Percentiles rank a stretch among this genome's conserved stretches.
Evolutionary conservation across 2,888 invertebrate genomes (phyloP).

Genomic region (Epiblema foenella): DNA sequence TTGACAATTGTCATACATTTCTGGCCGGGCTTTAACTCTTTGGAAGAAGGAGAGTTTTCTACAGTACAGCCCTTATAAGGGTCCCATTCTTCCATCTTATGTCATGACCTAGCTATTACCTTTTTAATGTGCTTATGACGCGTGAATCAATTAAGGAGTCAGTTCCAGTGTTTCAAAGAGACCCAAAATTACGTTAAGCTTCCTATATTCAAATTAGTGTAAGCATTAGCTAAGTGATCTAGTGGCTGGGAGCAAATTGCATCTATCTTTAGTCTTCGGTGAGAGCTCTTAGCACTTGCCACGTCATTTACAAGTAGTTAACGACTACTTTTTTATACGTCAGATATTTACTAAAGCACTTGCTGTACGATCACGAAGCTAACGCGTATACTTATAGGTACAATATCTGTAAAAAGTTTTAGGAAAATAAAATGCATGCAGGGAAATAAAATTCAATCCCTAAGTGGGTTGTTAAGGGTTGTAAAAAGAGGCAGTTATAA

Average conservation of each 20-base stretch:
- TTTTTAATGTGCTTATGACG: neutral
- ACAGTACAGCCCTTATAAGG: too few species aligned
- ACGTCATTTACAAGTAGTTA: constrained; percentile 1
- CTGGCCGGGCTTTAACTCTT: too few species aligned
- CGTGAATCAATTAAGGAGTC: neutral
- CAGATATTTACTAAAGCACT: neutral
- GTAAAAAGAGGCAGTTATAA: too few species aligned
- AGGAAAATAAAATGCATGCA: neutral
- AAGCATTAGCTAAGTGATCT: constrained; percentile 42
- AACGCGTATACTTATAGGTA: neutral
- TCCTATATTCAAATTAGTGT: constrained; percentile 37
- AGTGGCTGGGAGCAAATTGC: constrained; percentile 42
- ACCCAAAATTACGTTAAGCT: constrained; percentile 15
- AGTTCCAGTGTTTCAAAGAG: constrained; percentile 16
- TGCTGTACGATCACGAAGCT: neutral
- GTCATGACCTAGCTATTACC: neutral
- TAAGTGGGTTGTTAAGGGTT: too few species aligned
- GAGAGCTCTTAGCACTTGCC: constrained; percentile 15
- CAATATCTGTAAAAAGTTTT: neutral
- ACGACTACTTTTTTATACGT: neutral
- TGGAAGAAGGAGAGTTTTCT: too few species aligned
- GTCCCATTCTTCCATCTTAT: too few species aligned
- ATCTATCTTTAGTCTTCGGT: constrained; percentile 35
- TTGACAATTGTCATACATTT: too few species aligned
- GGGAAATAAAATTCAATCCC: neutral